These are phyloP conservation scores for Lophius piscatorius DNA, from an alignment of 2,113 vertebrate genomes.

Conservation along the genomic window DNA sequence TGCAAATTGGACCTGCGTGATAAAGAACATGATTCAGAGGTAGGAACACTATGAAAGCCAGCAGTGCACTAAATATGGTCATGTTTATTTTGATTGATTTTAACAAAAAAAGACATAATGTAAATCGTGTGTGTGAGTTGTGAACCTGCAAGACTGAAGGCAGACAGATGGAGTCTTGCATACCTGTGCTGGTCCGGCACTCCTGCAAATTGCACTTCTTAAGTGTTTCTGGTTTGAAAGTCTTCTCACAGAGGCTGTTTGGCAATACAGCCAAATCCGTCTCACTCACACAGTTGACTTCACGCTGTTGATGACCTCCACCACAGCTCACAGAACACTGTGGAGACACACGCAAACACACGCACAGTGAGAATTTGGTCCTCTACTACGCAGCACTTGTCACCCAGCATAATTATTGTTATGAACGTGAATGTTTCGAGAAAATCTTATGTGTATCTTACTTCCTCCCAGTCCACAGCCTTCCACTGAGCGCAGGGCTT, in stretches of 20 bases:
- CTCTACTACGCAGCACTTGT: background rate
- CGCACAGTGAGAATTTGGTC: background rate
- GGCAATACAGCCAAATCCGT: slow-evolving; percentile 59
- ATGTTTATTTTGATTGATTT: background rate
- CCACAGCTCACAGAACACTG: slow-evolving; percentile 80
- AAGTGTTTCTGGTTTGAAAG: slow-evolving; percentile 69
- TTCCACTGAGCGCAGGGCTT: slow-evolving; percentile 74
- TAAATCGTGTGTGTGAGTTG: background rate
- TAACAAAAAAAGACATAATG: background rate
- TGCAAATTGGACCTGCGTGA: slow-evolving; percentile 80
- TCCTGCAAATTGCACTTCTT: slow-evolving; percentile 74
- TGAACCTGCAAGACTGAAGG: slow-evolving; percentile 1
- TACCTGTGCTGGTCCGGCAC: slow-evolving; percentile 71
- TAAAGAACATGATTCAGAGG: slow-evolving; percentile 10
- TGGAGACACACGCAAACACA: slow-evolving; percentile 16
- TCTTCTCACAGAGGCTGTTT: slow-evolving; percentile 68
- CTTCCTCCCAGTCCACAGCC: slow-evolving; percentile 72
- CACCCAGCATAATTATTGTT: background rate
- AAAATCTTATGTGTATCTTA: slow-evolving; percentile 33
- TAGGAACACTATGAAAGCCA: background rate
- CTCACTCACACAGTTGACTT: slow-evolving; percentile 65
- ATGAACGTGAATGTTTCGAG: background rate
- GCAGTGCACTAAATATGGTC: background rate
- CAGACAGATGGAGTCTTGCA: background rate
- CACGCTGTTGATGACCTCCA: slow-evolving; percentile 73